A percentile compares a stretch with the other conserved stretches of the same genome.
phyloP scores from a whole-genome alignment of 2,888 invertebrate species.

The Fabriciana adippe region DNA sequence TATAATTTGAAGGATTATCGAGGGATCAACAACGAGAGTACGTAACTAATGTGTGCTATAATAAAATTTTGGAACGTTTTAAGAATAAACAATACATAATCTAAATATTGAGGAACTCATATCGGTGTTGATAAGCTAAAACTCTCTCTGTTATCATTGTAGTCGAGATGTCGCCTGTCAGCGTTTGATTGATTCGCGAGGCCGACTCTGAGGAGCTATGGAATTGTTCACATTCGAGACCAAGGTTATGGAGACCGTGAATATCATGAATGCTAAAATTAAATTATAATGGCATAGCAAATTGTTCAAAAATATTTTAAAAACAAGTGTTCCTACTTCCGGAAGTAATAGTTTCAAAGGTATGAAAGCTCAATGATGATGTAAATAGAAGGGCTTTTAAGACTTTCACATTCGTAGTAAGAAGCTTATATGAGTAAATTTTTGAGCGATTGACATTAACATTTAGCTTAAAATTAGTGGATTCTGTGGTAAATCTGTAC shows the following conservation, averaged over 20 bases:
- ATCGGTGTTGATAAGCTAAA: constrained; percentile 34
- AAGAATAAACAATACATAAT: constrained; percentile 14
- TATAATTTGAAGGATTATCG: no score
- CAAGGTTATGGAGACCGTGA: constrained; percentile 40
- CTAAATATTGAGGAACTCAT: constrained; percentile 22
- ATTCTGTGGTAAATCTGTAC: no score
- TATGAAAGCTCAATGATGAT: no score
- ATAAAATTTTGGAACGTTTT: constrained; percentile 7
- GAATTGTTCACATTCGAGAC: constrained; percentile 61
- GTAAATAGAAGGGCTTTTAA: no score
- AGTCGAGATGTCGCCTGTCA: constrained; percentile 59
- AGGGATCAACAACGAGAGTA: not conserved
- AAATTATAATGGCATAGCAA: no score
- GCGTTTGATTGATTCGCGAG: constrained; percentile 68
- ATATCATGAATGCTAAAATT: constrained; percentile 12
- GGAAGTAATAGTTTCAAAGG: no score
- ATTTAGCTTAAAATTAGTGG: no score
- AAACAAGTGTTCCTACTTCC: no score
- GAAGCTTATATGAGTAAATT: no score
- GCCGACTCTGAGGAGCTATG: constrained; percentile 51
- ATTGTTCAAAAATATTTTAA: no score
- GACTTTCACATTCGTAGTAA: no score
- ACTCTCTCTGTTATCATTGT: constrained; percentile 55
- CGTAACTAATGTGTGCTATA: not conserved
- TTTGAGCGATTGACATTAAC: no score